Percentiles rank a stretch among this genome's conserved stretches.
phyloP scores from a whole-genome alignment of 2,888 invertebrate genomes.

The Scaptomyza caliginosa region DNA sequence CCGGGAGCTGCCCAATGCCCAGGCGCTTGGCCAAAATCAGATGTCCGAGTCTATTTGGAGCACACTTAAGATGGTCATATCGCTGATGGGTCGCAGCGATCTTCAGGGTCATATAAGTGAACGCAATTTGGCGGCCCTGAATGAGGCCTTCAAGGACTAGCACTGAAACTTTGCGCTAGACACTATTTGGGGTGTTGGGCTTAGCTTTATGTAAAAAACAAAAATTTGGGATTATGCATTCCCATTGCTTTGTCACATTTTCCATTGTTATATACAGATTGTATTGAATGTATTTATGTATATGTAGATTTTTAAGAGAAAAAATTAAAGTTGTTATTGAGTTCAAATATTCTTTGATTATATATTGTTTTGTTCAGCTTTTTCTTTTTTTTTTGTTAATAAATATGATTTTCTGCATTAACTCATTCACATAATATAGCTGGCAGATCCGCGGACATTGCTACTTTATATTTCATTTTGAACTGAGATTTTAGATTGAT shows the following conservation, averaged over 20 bases:
- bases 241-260: slow-evolving; percentile 7
- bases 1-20: slow-evolving; percentile 86
- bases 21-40: slow-evolving; percentile 83
- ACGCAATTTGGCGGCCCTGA: slow-evolving; percentile 87
- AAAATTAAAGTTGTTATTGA: slow-evolving; percentile 14
- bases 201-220: slow-evolving; percentile 12
- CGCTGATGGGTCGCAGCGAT: slow-evolving; percentile 90
- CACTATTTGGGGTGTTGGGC: neutral
- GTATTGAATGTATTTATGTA: slow-evolving; percentile 19
- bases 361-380: neutral
- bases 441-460: too few relatives aligned
- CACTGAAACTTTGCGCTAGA: neutral
- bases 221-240: slow-evolving; percentile 23
- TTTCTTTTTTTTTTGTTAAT: neutral
- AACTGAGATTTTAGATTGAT: neutral
- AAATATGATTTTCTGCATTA: neutral
- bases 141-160: slow-evolving; percentile 85
- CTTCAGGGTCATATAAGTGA: slow-evolving; percentile 87
- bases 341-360: neutral
- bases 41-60: slow-evolving; percentile 98
- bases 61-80: slow-evolving; percentile 94
- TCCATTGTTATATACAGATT: slow-evolving; percentile 2
- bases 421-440: too few relatives aligned
- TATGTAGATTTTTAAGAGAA: slow-evolving; percentile 17
- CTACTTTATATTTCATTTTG: too few relatives aligned